Conservation (phyloP, 2,888 invertebrate genomes). For the Nemotelus nigrinus region DNA sequence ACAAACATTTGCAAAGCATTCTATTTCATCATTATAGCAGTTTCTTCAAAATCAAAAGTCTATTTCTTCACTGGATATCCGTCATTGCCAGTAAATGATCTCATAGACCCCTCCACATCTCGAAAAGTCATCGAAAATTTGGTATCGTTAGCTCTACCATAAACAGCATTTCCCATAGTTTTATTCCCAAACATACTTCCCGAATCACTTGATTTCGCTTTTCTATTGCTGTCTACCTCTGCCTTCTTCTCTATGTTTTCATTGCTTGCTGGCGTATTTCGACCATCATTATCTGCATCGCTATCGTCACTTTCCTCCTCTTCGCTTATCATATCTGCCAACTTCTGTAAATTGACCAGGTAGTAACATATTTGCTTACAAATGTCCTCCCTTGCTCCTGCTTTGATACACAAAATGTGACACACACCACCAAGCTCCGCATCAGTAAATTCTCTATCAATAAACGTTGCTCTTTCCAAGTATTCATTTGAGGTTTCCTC, state of each 20-base stretch:
- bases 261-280: background rate
- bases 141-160: background rate
- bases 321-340: background rate
- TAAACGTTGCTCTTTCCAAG: background rate
- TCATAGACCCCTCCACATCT: background rate
- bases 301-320: background rate
- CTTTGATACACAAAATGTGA: background rate
- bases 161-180: background rate
- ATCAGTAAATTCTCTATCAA: background rate
- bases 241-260: background rate
- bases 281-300: background rate
- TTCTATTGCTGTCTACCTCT: background rate
- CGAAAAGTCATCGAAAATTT: conserved; percentile 3
- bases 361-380: background rate
- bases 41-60: background rate
- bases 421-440: background rate
- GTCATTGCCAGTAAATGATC: background rate
- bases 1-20: conserved; percentile 14
- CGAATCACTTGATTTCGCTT: background rate
- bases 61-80: no score
- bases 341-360: background rate
- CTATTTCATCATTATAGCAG: conserved; percentile 10
- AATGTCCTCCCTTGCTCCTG: background rate
- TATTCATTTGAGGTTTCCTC: background rate
- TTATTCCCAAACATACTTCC: background rate